phyloP scores from a whole-genome alignment of 1,140 invertebrate species.

The Drosophila punjabiensis region DNA sequence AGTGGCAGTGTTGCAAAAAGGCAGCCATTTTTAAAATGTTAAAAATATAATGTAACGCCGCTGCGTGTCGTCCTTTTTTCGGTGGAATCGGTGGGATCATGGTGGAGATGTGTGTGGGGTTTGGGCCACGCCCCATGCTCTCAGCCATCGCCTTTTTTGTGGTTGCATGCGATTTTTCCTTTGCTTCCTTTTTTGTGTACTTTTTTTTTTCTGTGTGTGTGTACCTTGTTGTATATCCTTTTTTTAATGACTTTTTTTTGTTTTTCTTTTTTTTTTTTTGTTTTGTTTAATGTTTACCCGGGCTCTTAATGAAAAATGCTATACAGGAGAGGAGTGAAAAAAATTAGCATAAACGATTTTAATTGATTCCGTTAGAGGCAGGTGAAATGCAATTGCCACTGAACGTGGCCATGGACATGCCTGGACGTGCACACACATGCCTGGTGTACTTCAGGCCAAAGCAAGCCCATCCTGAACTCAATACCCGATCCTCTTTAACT shows the following conservation, averaged over 20 bases:
- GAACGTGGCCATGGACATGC: not conserved
- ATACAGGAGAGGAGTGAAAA: conserved; percentile 12
- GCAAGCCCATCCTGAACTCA: conserved; percentile 1
- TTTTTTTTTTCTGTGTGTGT: too few species aligned
- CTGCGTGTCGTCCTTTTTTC: conserved; percentile 5
- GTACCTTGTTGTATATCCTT: not conserved
- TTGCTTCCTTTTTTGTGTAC: conserved; percentile 8
- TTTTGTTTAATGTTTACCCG: conserved; percentile 62
- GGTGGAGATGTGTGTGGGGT: not conserved
- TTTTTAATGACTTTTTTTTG: conserved; percentile 12
- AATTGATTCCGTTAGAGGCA: conserved; percentile 62
- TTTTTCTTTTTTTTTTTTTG: too few species aligned
- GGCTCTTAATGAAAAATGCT: conserved; percentile 68
- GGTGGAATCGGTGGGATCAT: not conserved
- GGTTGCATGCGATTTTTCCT: conserved; percentile 26
- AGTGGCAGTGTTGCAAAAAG: conserved; percentile 45
- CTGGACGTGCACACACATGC: not conserved
- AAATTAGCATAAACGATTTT: conserved; percentile 76
- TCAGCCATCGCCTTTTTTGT: conserved; percentile 3
- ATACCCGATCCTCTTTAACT: conserved; percentile 1
- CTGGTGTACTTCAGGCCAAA: not conserved
- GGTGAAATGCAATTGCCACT: conserved; percentile 50
- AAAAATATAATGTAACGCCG: conserved; percentile 75
- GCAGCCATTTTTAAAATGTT: conserved; percentile 69
- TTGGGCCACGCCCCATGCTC: conserved; percentile 20